Percentiles rank a stretch among this genome's conserved stretches.
These are phyloP conservation scores for Sipha maydis DNA, from an alignment of 2,888 invertebrate species.

Conservation along the genomic window DNA sequence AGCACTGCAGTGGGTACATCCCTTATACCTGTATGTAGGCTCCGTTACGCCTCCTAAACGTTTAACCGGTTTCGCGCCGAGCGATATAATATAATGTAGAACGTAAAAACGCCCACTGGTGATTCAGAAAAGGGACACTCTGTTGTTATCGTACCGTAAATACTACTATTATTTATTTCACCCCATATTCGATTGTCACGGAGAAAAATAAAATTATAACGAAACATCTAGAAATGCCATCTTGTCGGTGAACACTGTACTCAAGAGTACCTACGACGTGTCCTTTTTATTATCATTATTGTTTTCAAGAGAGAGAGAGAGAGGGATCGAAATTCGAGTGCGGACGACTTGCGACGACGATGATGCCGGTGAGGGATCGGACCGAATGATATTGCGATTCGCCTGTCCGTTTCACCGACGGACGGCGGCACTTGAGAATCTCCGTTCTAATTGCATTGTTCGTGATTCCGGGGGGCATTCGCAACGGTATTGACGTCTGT, in stretches of 20 bases:
- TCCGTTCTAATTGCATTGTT: conserved; percentile 59
- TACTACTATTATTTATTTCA: not conserved
- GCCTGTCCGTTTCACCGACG: conserved; percentile 48
- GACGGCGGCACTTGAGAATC: conserved; percentile 42
- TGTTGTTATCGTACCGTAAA: not conserved
- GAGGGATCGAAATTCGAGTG: conserved; percentile 15
- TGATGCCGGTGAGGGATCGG: not conserved
- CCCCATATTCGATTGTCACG: not conserved
- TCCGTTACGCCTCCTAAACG: conserved; percentile 51
- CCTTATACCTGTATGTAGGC: not conserved
- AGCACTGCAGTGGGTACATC: not conserved
- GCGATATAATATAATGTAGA: not conserved
- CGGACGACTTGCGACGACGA: not conserved
- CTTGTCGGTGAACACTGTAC: not conserved
- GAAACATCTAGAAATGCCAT: conserved; percentile 7
- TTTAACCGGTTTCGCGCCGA: conserved; percentile 47
- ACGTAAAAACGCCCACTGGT: conserved; percentile 16
- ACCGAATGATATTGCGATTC: conserved; percentile 42
- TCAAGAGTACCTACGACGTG: not conserved
- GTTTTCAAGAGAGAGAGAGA: conserved; percentile 5
- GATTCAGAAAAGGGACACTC: conserved; percentile 24
- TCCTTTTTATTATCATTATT: conserved; percentile 4
- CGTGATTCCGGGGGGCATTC: conserved; percentile 48
- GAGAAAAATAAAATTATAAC: conserved; percentile 2
- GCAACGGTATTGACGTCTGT: conserved; percentile 24